Conservation (phyloP, 2,888 invertebrate genomes). For the Bellardia pandia region DNA sequence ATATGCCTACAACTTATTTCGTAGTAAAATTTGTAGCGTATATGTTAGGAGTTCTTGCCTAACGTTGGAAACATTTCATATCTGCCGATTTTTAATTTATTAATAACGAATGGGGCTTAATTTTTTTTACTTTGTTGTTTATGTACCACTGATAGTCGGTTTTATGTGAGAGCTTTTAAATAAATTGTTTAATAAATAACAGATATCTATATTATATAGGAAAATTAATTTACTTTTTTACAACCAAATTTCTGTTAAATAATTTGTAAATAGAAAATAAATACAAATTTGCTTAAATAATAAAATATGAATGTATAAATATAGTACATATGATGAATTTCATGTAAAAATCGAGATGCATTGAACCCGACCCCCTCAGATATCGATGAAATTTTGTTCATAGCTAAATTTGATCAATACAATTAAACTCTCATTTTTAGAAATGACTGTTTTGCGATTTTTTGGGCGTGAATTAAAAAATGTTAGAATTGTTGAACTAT, state of each 20-base stretch:
- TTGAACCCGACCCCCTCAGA: no score
- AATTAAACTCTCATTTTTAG: no score
- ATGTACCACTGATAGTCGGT: constrained; percentile 35
- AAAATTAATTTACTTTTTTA: not conserved
- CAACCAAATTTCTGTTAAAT: not conserved
- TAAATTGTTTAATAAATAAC: constrained; percentile 67
- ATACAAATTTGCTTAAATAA: not conserved
- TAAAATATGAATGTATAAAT: no score
- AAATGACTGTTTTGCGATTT: no score
- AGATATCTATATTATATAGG: constrained; percentile 33
- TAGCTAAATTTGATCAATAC: no score
- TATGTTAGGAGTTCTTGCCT: not conserved
- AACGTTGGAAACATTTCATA: not conserved
- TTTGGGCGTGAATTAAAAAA: no score
- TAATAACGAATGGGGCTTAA: constrained; percentile 45
- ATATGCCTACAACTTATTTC: not conserved
- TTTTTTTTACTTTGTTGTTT: constrained; percentile 17
- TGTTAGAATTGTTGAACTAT: no score
- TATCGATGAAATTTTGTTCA: no score
- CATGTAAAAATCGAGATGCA: no score
- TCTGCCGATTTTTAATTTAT: constrained; percentile 62
- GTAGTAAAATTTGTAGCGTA: not conserved
- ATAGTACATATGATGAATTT: no score
- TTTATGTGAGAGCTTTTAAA: constrained; percentile 63
- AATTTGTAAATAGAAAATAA: not conserved